Percentiles rank a stretch among this genome's conserved stretches.
Evolutionary conservation across 2,113 vertebrate species (phyloP).

Genomic region (Columba livia): DNA sequence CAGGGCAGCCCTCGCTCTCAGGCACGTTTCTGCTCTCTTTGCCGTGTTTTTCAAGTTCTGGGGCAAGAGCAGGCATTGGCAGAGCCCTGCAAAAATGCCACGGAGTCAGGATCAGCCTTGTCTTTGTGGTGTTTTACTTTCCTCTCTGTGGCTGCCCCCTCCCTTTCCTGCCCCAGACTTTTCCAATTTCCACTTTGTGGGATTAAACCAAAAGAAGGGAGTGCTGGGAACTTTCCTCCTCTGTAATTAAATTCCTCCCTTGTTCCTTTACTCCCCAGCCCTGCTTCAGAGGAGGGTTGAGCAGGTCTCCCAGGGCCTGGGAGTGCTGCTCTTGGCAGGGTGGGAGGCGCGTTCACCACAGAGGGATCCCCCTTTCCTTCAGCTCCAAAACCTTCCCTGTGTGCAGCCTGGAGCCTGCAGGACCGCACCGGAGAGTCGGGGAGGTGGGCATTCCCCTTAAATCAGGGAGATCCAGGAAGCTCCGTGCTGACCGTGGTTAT

Average conservation of each 20-base stretch:
- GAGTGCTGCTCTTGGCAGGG: neutral
- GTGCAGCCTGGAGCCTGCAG: neutral
- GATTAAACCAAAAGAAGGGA: neutral
- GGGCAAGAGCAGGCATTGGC: neutral
- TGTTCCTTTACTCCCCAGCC: neutral
- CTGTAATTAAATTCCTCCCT: neutral
- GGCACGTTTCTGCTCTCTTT: neutral
- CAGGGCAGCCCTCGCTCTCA: neutral
- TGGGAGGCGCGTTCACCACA: neutral
- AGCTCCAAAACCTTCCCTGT: neutral
- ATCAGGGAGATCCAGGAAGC: neutral
- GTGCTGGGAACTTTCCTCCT: neutral
- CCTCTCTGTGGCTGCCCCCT: neutral
- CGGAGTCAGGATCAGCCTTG: neutral
- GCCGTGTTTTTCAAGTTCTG: neutral
- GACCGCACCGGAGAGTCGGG: accelerated
- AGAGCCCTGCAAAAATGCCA: neutral
- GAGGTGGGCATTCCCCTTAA: neutral
- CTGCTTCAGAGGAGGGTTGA: neutral
- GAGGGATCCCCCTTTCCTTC: neutral
- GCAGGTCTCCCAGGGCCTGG: neutral
- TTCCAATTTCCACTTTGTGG: neutral
- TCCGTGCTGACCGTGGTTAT: accelerated
- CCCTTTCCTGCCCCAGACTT: neutral
- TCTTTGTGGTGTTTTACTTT: neutral